A percentile compares a stretch with the other conserved stretches of the same genome.
Evolutionary conservation across 2,113 vertebrate genomes (phyloP).

Genomic region (Noctilio leporinus): DNA sequence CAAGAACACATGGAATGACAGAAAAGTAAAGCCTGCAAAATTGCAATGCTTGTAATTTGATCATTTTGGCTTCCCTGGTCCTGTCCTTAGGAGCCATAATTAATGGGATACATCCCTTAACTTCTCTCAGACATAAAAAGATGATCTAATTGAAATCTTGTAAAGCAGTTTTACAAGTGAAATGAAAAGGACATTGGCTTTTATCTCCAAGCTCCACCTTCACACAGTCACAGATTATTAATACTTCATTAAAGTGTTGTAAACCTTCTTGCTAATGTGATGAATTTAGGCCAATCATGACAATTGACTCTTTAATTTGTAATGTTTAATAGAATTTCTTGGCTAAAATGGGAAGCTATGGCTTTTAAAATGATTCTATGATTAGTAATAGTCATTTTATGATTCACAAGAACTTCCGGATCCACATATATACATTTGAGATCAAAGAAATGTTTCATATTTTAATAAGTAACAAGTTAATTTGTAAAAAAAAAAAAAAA

Average conservation of each 20-base stretch:
- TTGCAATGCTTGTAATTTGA: not conserved
- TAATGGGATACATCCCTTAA: not conserved
- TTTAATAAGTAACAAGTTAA: not conserved
- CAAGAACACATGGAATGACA: not conserved
- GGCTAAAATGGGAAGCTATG: not conserved
- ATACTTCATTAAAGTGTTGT: conserved; percentile 11
- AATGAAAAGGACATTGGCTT: conserved; percentile 40
- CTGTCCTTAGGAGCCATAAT: conserved; percentile 24
- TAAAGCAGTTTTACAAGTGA: conserved; percentile 43
- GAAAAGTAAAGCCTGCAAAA: not conserved
- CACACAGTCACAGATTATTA: conserved; percentile 36
- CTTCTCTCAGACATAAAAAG: conserved; percentile 18
- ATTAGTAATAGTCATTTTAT: not conserved
- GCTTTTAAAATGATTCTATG: not conserved
- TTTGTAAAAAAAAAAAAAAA: not conserved
- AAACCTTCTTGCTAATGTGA: conserved; percentile 6
- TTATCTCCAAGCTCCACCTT: conserved; percentile 38
- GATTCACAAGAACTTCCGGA: not conserved
- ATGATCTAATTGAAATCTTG: conserved; percentile 47
- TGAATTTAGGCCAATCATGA: not conserved
- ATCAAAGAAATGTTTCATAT: not conserved
- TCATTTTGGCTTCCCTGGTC: not conserved
- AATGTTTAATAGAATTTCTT: not conserved
- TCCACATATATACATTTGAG: not conserved
- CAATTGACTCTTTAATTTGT: conserved; percentile 19